These are phyloP conservation scores for Galago senegalensis DNA, from an alignment of 2,797 vertebrate genomes.

Conservation along the genomic window DNA sequence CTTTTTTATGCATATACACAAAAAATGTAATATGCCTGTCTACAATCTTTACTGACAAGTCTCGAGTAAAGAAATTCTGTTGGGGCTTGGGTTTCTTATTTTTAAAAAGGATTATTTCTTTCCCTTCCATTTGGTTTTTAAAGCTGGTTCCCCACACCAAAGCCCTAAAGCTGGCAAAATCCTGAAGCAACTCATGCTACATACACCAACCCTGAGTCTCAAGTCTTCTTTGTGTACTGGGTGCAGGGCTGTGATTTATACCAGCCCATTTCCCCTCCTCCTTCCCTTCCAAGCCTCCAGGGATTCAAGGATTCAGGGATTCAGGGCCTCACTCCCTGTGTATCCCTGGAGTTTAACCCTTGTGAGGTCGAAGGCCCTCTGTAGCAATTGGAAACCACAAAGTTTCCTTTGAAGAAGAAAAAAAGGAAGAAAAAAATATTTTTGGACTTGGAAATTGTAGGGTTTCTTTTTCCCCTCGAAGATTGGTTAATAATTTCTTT, in stretches of 20 bases:
- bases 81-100: neutral
- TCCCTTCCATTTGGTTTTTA: constrained; percentile 62
- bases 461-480: constrained; percentile 72
- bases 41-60: neutral
- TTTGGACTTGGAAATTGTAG: constrained; percentile 76
- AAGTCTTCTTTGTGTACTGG: constrained; percentile 72
- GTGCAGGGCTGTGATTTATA: constrained; percentile 70
- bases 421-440: constrained; percentile 59
- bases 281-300: constrained; percentile 48
- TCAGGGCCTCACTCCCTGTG: neutral
- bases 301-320: neutral
- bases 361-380: constrained; percentile 44
- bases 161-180: constrained; percentile 37
- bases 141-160: neutral
- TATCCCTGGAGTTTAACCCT: constrained; percentile 72
- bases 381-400: constrained; percentile 55
- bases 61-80: constrained; percentile 57
- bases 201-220: neutral
- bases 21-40: neutral
- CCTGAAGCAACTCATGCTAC: constrained; percentile 27
- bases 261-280: neutral
- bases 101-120: constrained; percentile 37
- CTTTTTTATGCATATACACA: neutral
- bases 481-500: constrained; percentile 82
- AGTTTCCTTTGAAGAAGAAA: constrained; percentile 71